Evolutionary conservation across 2,888 invertebrate species (phyloP), one percentile per base, ranked within the genome.

Genomic region (Orthonychiurus folsomi): DNA sequence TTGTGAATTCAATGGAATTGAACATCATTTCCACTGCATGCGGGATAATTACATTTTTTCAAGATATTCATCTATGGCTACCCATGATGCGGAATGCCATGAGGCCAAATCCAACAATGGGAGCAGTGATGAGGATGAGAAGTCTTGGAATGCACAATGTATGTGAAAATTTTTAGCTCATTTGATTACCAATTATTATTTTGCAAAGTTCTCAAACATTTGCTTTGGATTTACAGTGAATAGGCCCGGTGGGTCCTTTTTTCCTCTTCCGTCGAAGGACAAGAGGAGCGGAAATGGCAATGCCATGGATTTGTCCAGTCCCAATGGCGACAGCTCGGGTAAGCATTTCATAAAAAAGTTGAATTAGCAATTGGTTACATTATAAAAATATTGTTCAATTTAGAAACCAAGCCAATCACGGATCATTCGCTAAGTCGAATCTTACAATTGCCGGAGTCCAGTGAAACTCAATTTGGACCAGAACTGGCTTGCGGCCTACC

Each of bases 11-110:
- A 67, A 69, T 50, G 68, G 67, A 21, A 65, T 25, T 48, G 59
- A 66, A 5, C 69, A 72, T 26, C 89, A 89, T 76, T 89, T 86
- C 76, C 89, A 89, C 76, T 89, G 89, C 75, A 82, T 84, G 0
- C 78, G 85, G 60, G 81, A 84, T 0, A 84, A 85, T 67, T 87
- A 85, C 74, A 84, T 85, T 0, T 87, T 88, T 75, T 84, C 86
- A 3, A 81, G 86, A 56, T 86, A 86, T 76, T 84, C 85, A n/a
- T 83, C 84, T 1, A 87, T 88, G 86, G 80, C 82, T 12, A 79
- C 84, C 64, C 88, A 88, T 75, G 85, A 86, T 73, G 84, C 84
- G 72, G 84, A 85, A 72, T 67, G 62, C 63, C 73, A 73, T 64
- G 73, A 72, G 53, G 61, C 61, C 24, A 70, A 70, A 56, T 68